Conservation (phyloP, 1,140 invertebrate genomes). For the Orius insidiosus region DNA sequence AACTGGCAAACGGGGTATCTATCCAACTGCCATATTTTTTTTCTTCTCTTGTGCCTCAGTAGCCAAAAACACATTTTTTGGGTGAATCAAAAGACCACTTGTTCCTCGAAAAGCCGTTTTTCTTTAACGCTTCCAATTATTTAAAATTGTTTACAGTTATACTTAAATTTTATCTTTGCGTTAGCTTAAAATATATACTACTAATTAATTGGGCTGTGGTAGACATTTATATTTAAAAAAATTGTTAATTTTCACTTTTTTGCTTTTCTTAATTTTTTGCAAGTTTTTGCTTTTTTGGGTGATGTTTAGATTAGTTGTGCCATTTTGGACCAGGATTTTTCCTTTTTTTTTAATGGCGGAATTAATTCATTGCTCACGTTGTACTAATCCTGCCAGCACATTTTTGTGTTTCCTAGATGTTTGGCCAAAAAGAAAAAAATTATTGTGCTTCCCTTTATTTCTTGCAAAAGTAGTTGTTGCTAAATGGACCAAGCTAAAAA, state of each 20-base stretch:
- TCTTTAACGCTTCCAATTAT: not conserved
- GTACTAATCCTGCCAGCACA: slow-evolving; percentile 14
- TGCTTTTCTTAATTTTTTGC: too few relatives aligned
- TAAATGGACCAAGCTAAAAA: too few relatives aligned
- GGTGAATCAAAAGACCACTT: slow-evolving; percentile 5
- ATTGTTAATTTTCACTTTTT: slow-evolving; percentile 3
- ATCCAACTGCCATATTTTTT: too few relatives aligned
- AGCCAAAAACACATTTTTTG: slow-evolving; percentile 2
- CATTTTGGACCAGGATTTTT: slow-evolving; percentile 13
- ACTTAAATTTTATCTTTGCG: not conserved
- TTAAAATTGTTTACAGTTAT: not conserved
- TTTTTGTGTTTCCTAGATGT: slow-evolving; percentile 2
- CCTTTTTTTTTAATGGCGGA: not conserved
- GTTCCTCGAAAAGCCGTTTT: slow-evolving; percentile 1
- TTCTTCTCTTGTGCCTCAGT: not conserved
- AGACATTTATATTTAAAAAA: slow-evolving; percentile 14
- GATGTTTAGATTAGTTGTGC: slow-evolving; percentile 14
- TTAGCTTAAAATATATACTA: slow-evolving; percentile 5
- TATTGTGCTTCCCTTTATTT: too few relatives aligned
- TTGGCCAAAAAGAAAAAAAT: too few relatives aligned
- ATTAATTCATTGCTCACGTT: slow-evolving; percentile 9
- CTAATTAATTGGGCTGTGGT: slow-evolving; percentile 16
- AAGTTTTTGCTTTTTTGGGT: slow-evolving; percentile 7
- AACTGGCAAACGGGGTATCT: too few relatives aligned
- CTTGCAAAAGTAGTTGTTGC: too few relatives aligned